Percentiles rank a stretch among this genome's conserved stretches.
Evolutionary conservation across 2,113 vertebrate genomes (phyloP).

Genomic region (Pardalotus punctatus): DNA sequence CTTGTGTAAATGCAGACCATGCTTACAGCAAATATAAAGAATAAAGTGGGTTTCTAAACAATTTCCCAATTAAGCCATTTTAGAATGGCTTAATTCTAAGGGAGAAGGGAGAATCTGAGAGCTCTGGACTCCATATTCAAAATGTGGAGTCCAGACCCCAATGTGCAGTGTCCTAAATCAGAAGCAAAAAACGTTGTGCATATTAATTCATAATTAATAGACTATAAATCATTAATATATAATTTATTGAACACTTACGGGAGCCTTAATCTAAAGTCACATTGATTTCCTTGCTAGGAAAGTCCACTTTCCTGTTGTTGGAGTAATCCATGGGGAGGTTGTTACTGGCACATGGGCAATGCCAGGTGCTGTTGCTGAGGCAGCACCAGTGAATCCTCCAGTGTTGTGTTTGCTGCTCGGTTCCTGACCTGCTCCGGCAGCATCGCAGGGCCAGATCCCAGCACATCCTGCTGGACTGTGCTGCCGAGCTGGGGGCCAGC

Average conservation of each 20-base stretch:
- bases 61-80: neutral
- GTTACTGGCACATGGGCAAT: accelerated
- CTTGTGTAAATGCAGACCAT: neutral
- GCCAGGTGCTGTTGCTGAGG: neutral
- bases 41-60: neutral
- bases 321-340: neutral
- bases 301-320: neutral
- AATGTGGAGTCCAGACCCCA: neutral
- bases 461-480: neutral
- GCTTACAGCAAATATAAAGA: neutral
- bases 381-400: neutral
- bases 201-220: slow-evolving; percentile 46
- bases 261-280: neutral
- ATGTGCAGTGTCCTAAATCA: neutral
- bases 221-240: neutral
- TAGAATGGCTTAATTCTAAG: no score
- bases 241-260: neutral
- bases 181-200: neutral
- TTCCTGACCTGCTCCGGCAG: neutral
- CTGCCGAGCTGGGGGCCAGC: neutral
- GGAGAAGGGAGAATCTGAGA: neutral
- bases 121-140: no score
- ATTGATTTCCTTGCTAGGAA: neutral
- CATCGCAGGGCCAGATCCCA: neutral
- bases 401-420: neutral